Evolutionary conservation across 2,888 invertebrate species (phyloP).

Genomic region (Zygogramma bicolorata): DNA sequence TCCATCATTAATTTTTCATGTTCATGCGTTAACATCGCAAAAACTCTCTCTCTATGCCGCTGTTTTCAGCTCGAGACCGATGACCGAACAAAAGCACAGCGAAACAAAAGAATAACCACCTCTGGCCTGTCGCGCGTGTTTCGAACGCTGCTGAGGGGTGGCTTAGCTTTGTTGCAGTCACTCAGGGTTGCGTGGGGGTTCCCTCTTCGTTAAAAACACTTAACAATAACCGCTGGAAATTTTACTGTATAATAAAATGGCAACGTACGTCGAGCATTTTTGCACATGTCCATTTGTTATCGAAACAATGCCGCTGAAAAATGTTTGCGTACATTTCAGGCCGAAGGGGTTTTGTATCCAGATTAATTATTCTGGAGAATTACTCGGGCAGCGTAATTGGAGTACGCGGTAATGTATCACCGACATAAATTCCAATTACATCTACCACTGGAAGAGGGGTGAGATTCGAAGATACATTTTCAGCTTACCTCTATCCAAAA

Average conservation of each 20-base stretch:
- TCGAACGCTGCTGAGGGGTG: slow-evolving; percentile 34
- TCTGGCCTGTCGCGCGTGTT: slow-evolving; percentile 41
- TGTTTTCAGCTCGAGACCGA: neutral
- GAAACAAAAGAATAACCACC: slow-evolving; percentile 48
- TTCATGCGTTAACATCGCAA: too few relatives aligned
- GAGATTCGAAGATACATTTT: too few relatives aligned
- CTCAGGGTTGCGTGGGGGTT: slow-evolving; percentile 36
- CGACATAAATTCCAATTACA: neutral
- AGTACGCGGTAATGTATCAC: neutral
- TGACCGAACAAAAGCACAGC: slow-evolving; percentile 26
- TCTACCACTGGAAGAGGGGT: neutral
- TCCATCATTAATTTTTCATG: too few relatives aligned
- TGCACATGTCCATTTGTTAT: slow-evolving; percentile 46
- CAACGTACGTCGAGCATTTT: slow-evolving; percentile 42
- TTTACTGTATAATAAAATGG: slow-evolving; percentile 40
- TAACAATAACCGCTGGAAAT: slow-evolving; percentile 28
- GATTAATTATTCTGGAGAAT: slow-evolving; percentile 16
- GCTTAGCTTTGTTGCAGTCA: slow-evolving; percentile 37
- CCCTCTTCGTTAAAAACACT: slow-evolving; percentile 37
- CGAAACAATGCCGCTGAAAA: slow-evolving; percentile 43
- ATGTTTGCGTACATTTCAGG: slow-evolving; percentile 31
- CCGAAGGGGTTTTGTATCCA: slow-evolving; percentile 14
- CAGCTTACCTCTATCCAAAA: too few relatives aligned
- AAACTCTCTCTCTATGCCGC: neutral
- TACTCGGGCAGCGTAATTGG: neutral